Evolutionary conservation across 2,113 vertebrate species (phyloP), one percentile per base, ranked within the genome.

Genomic region (Lontra canadensis): DNA sequence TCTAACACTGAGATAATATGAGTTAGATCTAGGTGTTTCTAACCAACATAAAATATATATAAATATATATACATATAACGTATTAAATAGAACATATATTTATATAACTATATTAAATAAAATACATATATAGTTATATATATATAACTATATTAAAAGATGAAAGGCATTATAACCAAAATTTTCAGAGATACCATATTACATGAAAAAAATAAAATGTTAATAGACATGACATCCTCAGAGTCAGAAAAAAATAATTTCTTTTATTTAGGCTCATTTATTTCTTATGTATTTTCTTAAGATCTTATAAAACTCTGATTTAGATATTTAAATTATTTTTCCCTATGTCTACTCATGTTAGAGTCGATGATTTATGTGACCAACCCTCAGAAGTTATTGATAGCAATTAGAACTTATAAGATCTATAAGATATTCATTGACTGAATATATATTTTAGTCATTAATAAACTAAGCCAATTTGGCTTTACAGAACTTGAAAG

Each of bases 271-370:
- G 7, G 6, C 9, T 92, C 21, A 91, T 17, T 69, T 81, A 20
- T 74, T 84, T 78, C 6, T 39, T 85, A 13, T 71, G 6, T 42
- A 42, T 82, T 93, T 93, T 74, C 55, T 95, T 93, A 88, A 87
- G 3, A n/a, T 39, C 23, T 90, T 88, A 61, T 74, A 80, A 96
- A 82, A 86, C 34, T 82, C 34, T 82, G 7, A 89, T 78, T 96
- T 95, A 20, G 25, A 79, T 88, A 76, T 84, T 83, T 94, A 90
- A 82, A 90, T 79, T 95, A 69, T 61, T 84, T 86, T 78, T 88
- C 47, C 34, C 47, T 93, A 8, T 63, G 80, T 79, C 39, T 88
- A 31, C 6, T 88, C 17, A 76, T 61, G 7, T 81, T 93, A 82
- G 29, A 15, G 80, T 74, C 79, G 10, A 63, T 49, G 20, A 52